Percentiles rank a stretch among this genome's conserved stretches.
phyloP scores from a whole-genome alignment of 2,888 invertebrate genomes.

The Biston betularia region DNA sequence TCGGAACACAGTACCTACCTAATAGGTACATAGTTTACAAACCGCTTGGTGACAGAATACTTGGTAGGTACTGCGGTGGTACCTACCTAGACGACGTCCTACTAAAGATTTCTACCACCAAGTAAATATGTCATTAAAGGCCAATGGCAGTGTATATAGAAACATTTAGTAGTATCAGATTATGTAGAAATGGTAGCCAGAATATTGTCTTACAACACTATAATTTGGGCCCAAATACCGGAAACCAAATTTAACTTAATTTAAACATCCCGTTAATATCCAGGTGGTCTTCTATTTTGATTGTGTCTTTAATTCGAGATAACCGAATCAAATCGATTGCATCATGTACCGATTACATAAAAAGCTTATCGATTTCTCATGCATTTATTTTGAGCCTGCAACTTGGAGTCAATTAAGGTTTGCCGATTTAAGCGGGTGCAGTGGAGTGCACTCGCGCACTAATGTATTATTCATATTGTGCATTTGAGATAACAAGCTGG shows the following conservation, averaged over 20 bases:
- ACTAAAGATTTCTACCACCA: too few species aligned
- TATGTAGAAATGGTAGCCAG: neutral
- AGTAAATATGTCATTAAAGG: too few species aligned
- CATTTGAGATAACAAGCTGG: slow-evolving; percentile 85
- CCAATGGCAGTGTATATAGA: neutral
- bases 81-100: too few species aligned
- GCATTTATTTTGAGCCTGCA: slow-evolving; percentile 79
- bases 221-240: neutral
- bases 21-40: too few species aligned
- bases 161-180: neutral
- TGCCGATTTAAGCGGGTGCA: slow-evolving; percentile 79
- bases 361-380: slow-evolving; percentile 30
- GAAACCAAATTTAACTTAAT: slow-evolving; percentile 17
- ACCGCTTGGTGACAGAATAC: too few species aligned
- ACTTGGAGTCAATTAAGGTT: slow-evolving; percentile 80
- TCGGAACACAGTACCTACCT: too few species aligned
- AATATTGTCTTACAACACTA: neutral
- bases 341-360: slow-evolving; percentile 51
- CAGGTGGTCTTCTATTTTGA: slow-evolving; percentile 35
- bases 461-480: slow-evolving; percentile 86
- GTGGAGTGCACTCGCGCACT: slow-evolving; percentile 67
- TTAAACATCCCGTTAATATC: slow-evolving; percentile 24
- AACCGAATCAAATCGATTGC: slow-evolving; percentile 43
- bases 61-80: too few species aligned
- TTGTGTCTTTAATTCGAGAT: slow-evolving; percentile 20